Evolutionary conservation across 2,113 vertebrate species (phyloP), one percentile per base, ranked within the genome.

Genomic region (Pseudorectes ferrugineus): DNA sequence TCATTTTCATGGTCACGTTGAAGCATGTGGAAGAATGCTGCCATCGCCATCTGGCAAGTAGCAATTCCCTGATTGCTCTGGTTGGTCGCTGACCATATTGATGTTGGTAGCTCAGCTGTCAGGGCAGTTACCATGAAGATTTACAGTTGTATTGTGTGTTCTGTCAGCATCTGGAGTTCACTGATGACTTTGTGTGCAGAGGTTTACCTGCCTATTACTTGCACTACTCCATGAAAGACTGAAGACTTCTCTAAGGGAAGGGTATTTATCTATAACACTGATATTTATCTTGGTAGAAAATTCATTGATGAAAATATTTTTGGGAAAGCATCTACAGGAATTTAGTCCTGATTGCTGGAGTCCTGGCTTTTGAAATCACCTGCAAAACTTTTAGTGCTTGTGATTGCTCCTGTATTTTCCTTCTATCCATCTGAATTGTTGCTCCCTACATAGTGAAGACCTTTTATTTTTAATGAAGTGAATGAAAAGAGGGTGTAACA

Each of bases 71-170:
- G 81, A 73, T 73, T 83, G 92, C 92, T 74, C 36, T 70, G 63
- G 51, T 77, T 85, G 79, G 82, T 93, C 58, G 74, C 93, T 94
- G 93, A 85, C 92, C 94, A 38, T 95, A 88, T 93, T 93, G 86
- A 49, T 93, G 78, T 73, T 85, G 87, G 94, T 89, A 43, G 70
- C 83, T 95, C 85, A 85, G 81, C 78, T 97, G 95, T 89, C 88
- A 76, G 75, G 85, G 74, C 89, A 92, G 81, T 86, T 96, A 73
- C 78, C n/a, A 7, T 65, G 31, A 86, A 88, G 91, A 92, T 94
- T 91, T 91, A 92, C 63, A 17, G 63, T 94, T 82, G 71, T 55
- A 23, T 49, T 43, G 33, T 57, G n/a, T 67, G 62, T 73, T 89
- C 66, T 87, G 46, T 61, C 72, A 52, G 77, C 28, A 35, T 36